Conservation (phyloP, 1,140 invertebrate genomes). For the Ridgeia piscesae region DNA sequence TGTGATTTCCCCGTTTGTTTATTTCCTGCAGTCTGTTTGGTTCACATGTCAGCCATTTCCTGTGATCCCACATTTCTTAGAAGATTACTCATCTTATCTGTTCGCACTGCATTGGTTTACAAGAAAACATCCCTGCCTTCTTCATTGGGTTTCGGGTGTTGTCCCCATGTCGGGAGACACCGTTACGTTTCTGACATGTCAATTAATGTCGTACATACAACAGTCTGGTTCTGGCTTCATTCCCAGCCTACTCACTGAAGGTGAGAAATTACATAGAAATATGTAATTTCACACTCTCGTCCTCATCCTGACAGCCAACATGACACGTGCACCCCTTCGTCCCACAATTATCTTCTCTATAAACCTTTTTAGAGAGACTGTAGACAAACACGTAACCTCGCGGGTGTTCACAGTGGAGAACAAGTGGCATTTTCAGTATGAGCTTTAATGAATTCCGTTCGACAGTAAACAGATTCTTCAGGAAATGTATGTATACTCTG, state of each 20-base stretch:
- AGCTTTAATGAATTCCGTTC: not conserved
- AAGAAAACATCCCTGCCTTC: not conserved
- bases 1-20: not conserved
- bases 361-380: not conserved
- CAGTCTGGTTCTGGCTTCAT: not conserved
- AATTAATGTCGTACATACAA: not conserved
- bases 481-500: not conserved
- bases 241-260: not conserved
- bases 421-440: not conserved
- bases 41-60: not conserved
- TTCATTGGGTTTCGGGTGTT: not conserved
- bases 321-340: not conserved
- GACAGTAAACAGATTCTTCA: not conserved
- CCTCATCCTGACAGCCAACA: not conserved
- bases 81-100: not conserved
- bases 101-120: not conserved
- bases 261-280: not conserved
- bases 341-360: not conserved
- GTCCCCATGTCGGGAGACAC: not conserved
- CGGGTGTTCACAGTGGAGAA: not conserved
- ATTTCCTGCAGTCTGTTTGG: not conserved
- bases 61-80: not conserved
- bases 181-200: not conserved
- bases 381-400: not conserved
- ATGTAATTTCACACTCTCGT: not conserved